Conservation (phyloP, 2,888 invertebrate genomes). For the Cancer borealis region DNA sequence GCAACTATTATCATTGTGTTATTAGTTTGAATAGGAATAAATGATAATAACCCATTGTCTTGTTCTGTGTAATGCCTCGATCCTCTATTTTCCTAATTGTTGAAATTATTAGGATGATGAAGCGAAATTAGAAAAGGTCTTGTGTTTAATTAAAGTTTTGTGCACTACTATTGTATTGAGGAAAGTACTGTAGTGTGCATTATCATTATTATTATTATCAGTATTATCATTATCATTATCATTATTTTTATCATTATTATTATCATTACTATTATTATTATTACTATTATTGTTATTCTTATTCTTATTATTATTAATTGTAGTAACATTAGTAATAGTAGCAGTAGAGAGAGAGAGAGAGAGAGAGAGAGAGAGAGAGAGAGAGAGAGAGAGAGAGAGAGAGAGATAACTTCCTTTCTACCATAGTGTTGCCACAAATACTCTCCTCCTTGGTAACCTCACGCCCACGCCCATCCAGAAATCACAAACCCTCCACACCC, state of each 20-base stretch:
- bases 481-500: background rate
- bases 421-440: background rate
- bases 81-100: too few relatives aligned
- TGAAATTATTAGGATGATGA: background rate
- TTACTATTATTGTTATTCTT: too few relatives aligned
- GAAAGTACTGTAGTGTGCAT: background rate
- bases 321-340: background rate
- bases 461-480: background rate
- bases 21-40: background rate
- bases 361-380: slow-evolving; percentile 14
- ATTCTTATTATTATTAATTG: background rate
- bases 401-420: background rate
- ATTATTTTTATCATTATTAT: too few relatives aligned
- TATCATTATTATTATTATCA: background rate
- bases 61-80: too few relatives aligned
- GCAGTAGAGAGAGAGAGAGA: background rate
- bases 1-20: background rate
- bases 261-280: too few relatives aligned
- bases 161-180: background rate
- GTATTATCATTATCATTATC: too few relatives aligned
- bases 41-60: background rate
- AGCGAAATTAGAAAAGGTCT: background rate
- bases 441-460: background rate
- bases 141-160: background rate
- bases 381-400: slow-evolving; percentile 32